phyloP scores from a whole-genome alignment of 2,113 vertebrate genomes.

The Pelvicachromis taeniatus region DNA sequence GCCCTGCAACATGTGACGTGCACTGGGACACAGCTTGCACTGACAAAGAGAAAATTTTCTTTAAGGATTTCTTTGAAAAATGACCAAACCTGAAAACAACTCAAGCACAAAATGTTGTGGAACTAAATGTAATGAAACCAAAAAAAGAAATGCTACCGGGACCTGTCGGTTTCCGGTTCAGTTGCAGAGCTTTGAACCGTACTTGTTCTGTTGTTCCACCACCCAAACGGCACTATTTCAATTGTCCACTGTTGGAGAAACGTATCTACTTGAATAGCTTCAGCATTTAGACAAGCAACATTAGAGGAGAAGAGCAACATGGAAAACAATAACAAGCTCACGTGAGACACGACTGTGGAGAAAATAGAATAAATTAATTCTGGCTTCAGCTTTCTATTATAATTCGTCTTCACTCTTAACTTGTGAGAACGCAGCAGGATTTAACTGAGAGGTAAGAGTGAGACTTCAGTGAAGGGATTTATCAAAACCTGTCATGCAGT shows the following conservation, averaged over 20 bases:
- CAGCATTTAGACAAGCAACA: background rate
- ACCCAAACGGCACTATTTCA: background rate
- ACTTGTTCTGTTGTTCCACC: background rate
- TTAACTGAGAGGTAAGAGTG: constrained; percentile 19
- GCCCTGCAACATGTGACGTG: background rate
- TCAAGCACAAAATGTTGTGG: background rate
- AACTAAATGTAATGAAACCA: background rate
- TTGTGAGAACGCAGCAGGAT: constrained; percentile 26
- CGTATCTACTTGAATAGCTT: background rate
- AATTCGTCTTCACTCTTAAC: constrained; percentile 25
- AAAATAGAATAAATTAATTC: constrained; percentile 22
- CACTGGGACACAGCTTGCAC: background rate
- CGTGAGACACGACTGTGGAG: background rate
- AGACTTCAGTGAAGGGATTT: constrained; percentile 34
- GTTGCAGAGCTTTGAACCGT: background rate
- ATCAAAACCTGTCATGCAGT: constrained; percentile 32
- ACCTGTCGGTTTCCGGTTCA: background rate
- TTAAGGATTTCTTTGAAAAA: background rate
- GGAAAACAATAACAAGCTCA: background rate
- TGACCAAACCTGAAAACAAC: background rate
- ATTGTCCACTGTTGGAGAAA: background rate
- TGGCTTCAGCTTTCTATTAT: constrained; percentile 13
- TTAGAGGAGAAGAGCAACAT: background rate
- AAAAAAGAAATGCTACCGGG: background rate
- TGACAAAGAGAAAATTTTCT: background rate